Evolutionary conservation across 1,140 invertebrate species (phyloP).

Genomic region (Eurosta solidaginis): DNA sequence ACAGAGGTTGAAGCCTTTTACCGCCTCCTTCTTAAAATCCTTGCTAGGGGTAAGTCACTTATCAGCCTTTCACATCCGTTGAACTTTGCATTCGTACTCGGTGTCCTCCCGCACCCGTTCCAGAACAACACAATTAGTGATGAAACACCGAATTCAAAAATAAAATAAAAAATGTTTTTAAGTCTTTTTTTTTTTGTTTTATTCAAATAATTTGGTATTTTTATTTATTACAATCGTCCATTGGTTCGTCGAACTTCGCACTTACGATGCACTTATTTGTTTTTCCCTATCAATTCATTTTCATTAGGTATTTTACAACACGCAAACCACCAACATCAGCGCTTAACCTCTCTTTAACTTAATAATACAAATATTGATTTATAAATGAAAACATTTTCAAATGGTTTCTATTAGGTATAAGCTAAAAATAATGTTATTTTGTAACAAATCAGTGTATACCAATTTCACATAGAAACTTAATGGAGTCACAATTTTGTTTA

Average conservation of each 20-base stretch:
- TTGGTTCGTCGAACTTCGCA: background rate
- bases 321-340: background rate
- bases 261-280: background rate
- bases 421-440: no score
- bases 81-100: no score
- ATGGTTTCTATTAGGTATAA: background rate
- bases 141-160: no score
- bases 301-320: slow-evolving; percentile 13
- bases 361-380: background rate
- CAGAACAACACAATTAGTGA: no score
- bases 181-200: background rate
- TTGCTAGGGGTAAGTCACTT: no score
- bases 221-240: slow-evolving; percentile 16
- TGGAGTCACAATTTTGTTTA: no score
- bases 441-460: no score
- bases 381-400: background rate
- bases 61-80: no score
- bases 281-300: background rate
- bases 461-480: no score
- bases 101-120: no score
- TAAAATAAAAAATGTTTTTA: background rate
- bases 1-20: no score
- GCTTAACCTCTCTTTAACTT: background rate
- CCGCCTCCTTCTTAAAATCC: no score
- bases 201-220: slow-evolving; percentile 18